Percentiles rank a stretch among this genome's conserved stretches.
Evolutionary conservation across 2,888 invertebrate species (phyloP).

Genomic region (Busseola fusca): DNA sequence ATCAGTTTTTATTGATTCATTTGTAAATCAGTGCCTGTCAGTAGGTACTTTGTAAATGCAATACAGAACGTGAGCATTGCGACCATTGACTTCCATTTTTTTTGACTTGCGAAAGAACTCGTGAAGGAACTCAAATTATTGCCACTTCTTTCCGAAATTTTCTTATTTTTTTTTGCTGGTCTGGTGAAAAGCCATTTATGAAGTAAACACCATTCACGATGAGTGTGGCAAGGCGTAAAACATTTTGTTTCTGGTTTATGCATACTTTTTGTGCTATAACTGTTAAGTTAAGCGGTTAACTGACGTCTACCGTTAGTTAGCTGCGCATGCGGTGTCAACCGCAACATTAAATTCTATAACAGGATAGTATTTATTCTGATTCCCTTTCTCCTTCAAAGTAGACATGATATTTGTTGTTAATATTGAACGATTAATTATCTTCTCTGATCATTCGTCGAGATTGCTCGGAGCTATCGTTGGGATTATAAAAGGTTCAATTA

Average conservation of each 20-base stretch:
- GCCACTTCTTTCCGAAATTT: background rate
- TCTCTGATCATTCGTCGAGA: conserved; percentile 77
- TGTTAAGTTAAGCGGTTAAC: conserved; percentile 76
- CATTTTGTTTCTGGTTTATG: conserved; percentile 65
- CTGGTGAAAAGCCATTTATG: conserved; percentile 26
- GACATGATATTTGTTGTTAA: conserved; percentile 66
- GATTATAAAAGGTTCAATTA: conserved; percentile 84
- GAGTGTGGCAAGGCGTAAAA: conserved; percentile 50
- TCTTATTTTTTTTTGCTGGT: conserved; percentile 17
- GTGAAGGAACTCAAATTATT: background rate
- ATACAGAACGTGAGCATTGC: conserved; percentile 33
- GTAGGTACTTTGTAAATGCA: conserved; percentile 2
- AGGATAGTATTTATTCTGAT: conserved; percentile 61
- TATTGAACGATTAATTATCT: conserved; percentile 78
- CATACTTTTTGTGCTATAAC: conserved; percentile 70
- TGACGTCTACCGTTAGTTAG: conserved; percentile 81
- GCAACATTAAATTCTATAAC: conserved; percentile 74
- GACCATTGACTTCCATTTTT: conserved; percentile 28
- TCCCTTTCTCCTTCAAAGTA: conserved; percentile 48
- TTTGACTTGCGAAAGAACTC: conserved; percentile 5
- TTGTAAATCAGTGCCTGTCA: conserved; percentile 21
- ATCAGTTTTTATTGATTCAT: conserved; percentile 26
- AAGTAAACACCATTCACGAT: conserved; percentile 49
- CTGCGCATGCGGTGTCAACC: conserved; percentile 80
- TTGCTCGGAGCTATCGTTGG: conserved; percentile 74